Conservation (phyloP, 2,113 vertebrate species). For the Cervus canadensis region DNA sequence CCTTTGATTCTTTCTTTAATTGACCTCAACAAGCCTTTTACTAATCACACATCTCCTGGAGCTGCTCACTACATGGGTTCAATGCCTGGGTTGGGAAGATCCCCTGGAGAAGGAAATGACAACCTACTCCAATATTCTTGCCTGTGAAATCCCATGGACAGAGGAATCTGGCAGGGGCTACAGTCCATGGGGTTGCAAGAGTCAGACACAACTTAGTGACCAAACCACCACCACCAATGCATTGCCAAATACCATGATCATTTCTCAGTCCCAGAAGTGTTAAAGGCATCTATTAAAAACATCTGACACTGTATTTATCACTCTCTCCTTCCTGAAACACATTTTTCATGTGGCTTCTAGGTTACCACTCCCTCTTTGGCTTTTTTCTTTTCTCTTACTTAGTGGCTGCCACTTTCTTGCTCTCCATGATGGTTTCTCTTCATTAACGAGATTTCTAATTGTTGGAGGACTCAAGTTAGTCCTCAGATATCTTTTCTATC, state of each 20-base stretch:
- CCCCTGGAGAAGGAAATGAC: neutral
- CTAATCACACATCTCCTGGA: neutral
- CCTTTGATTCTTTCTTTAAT: neutral
- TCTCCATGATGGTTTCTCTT: neutral
- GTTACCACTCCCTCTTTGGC: neutral
- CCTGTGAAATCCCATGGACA: neutral
- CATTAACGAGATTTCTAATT: neutral
- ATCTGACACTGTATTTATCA: neutral
- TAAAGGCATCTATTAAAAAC: neutral
- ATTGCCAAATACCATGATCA: neutral
- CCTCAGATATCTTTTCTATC: neutral
- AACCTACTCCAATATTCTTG: neutral
- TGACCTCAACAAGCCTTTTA: conserved; percentile 16
- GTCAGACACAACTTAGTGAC: neutral
- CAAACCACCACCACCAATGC: neutral
- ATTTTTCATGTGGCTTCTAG: neutral
- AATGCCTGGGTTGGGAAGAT: neutral
- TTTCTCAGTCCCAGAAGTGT: neutral
- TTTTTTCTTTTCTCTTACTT: neutral
- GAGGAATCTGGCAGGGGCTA: neutral
- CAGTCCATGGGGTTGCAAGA: neutral
- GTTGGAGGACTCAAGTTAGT: neutral
- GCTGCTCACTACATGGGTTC: neutral
- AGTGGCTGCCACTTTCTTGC: neutral
- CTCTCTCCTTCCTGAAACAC: neutral